Evolutionary conservation across 2,888 invertebrate genomes (phyloP).

Genomic region (Mythimna impura): DNA sequence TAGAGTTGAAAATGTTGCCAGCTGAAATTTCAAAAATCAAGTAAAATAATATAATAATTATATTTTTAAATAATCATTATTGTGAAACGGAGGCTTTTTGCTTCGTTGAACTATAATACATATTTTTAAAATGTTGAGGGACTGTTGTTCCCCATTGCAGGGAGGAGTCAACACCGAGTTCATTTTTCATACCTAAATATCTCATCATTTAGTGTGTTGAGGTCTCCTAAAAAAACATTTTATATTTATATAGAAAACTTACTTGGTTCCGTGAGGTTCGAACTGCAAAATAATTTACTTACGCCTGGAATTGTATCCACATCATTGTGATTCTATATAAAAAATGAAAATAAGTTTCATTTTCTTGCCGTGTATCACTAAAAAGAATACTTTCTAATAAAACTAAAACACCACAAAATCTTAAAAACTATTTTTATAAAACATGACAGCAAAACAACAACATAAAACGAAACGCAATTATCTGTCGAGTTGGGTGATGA

Average conservation of each 20-base stretch:
- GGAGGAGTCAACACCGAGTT: neutral
- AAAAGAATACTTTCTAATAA: neutral
- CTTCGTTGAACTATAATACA: neutral
- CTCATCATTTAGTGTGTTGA: neutral
- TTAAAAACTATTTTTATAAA: neutral
- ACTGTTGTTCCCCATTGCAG: neutral
- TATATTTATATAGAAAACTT: too few species aligned
- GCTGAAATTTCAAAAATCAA: neutral
- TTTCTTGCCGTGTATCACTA: neutral
- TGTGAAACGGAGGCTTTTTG: neutral
- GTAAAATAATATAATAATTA: too few species aligned
- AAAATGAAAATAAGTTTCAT: neutral
- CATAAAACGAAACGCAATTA: conserved; percentile 68
- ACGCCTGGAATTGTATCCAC: too few species aligned
- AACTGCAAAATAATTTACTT: too few species aligned
- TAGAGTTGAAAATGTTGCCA: conserved; percentile 26
- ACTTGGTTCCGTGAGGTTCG: too few species aligned
- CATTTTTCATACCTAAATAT: neutral
- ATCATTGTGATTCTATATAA: neutral
- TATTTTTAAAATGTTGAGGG: neutral
- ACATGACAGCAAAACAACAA: conserved; percentile 25
- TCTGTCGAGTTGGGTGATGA: conserved; percentile 82
- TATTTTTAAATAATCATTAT: neutral
- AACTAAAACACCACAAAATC: neutral
- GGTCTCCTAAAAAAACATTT: too few species aligned